Conservation (phyloP, 1,140 invertebrate species). For the Hypsibius dujardini region DNA sequence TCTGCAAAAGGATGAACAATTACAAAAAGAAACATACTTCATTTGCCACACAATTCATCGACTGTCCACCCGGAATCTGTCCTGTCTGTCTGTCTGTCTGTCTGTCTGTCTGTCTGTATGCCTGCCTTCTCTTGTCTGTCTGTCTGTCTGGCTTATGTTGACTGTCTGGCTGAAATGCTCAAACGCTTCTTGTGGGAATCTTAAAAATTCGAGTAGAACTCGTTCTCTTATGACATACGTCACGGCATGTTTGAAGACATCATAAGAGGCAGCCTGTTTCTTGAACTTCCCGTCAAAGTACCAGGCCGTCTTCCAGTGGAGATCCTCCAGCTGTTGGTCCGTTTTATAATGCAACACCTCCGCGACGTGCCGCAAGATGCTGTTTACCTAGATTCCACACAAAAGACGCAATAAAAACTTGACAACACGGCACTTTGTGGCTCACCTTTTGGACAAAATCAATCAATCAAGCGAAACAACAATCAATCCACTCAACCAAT, state of each 20-base stretch:
- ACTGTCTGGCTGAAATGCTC: background rate
- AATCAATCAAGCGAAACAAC: too few species aligned
- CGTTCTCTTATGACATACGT: slow-evolving; percentile 45
- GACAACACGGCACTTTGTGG: too few species aligned
- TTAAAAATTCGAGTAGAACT: too few species aligned
- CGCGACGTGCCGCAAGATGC: slow-evolving; percentile 87
- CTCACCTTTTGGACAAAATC: too few species aligned
- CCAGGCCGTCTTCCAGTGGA: slow-evolving; percentile 97
- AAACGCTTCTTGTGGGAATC: background rate
- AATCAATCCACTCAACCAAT: too few species aligned
- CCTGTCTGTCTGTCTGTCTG: too few species aligned
- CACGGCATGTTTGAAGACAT: slow-evolving; percentile 95
- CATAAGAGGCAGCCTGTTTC: slow-evolving; percentile 83
- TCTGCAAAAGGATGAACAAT: slow-evolving; percentile 34
- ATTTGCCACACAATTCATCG: too few species aligned
- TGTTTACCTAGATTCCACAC: slow-evolving; percentile 44
- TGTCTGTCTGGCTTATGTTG: background rate
- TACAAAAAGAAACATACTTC: background rate
- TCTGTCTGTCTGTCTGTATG: too few species aligned
- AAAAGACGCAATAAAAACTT: too few species aligned
- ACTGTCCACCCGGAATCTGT: too few species aligned
- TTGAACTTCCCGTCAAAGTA: slow-evolving; percentile 94
- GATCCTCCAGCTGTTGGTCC: slow-evolving; percentile 77
- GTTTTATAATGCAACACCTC: slow-evolving; percentile 75
- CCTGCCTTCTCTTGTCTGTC: too few species aligned